Evolutionary conservation across 1,140 invertebrate species (phyloP).

Genomic region (Berghia stephanieae): DNA sequence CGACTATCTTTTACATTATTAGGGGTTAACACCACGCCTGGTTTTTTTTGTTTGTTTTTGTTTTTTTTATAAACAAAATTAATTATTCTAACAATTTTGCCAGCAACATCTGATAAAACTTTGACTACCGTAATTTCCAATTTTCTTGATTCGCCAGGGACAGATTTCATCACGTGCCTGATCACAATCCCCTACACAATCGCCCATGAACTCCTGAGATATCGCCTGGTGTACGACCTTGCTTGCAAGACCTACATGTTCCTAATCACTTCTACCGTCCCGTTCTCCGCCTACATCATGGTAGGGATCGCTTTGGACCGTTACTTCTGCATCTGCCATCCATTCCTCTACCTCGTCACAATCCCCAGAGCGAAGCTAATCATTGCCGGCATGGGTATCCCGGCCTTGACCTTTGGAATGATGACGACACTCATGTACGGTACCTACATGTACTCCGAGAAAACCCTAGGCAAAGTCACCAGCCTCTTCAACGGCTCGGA

Average conservation of each 20-base stretch:
- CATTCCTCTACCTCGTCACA: constrained; percentile 49
- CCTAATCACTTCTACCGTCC: constrained; percentile 51
- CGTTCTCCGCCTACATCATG: constrained; percentile 58
- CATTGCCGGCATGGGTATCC: constrained; percentile 39
- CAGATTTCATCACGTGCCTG: constrained; percentile 40
- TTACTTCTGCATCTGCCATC: constrained; percentile 60
- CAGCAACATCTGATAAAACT: too few relatives aligned
- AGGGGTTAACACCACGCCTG: too few relatives aligned
- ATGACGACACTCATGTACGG: constrained; percentile 46
- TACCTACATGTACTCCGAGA: constrained; percentile 23
- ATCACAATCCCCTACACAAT: constrained; percentile 52
- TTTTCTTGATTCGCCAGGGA: constrained; percentile 14
- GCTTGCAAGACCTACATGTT: constrained; percentile 56
- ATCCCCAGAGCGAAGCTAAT: constrained; percentile 46
- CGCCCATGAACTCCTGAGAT: constrained; percentile 39
- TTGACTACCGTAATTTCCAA: too few relatives aligned
- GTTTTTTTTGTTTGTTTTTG: too few relatives aligned
- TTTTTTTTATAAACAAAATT: too few relatives aligned
- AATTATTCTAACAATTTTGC: too few relatives aligned
- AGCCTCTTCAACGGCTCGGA: not conserved
- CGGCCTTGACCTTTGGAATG: constrained; percentile 48
- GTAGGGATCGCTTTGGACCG: constrained; percentile 56
- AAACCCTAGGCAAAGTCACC: not conserved
- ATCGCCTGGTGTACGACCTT: constrained; percentile 40
- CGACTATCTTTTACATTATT: too few relatives aligned